Conservation (phyloP, 1,140 invertebrate genomes). For the Drosophila simulans region DNA sequence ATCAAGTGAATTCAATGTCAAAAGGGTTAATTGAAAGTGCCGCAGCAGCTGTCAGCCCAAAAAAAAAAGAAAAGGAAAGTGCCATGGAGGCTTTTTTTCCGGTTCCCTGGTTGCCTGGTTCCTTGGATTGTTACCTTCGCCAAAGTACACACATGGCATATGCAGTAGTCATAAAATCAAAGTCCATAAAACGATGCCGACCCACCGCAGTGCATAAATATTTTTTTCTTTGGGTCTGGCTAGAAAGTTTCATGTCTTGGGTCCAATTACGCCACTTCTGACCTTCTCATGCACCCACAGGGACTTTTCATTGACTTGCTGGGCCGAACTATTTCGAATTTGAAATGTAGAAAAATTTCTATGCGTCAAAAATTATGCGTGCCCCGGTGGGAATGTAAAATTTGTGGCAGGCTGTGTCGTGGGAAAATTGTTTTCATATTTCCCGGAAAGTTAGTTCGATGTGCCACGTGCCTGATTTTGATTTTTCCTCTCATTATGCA, state of each 20-base stretch:
- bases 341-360: constrained; percentile 68
- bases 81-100: background rate
- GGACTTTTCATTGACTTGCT: constrained; percentile 42
- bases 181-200: constrained; percentile 47
- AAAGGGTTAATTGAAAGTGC: constrained; percentile 64
- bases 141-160: constrained; percentile 7
- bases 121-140: too few species aligned
- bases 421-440: constrained; percentile 4
- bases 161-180: constrained; percentile 64
- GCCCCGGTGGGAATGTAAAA: constrained; percentile 37
- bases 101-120: background rate
- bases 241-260: constrained; percentile 44
- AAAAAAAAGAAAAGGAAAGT: constrained; percentile 15
- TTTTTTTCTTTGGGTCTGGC: constrained; percentile 42
- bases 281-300: constrained; percentile 55
- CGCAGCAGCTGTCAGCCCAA: constrained; percentile 36
- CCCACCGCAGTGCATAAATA: constrained; percentile 65
- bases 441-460: constrained; percentile 7
- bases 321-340: constrained; percentile 60
- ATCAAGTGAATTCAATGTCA: constrained; percentile 73
- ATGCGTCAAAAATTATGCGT: constrained; percentile 64
- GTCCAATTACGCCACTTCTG: constrained; percentile 17
- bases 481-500: constrained; percentile 7
- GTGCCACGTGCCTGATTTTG: constrained; percentile 25
- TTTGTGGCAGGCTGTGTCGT: background rate